Base-by-base conservation (phyloP, 2,888 invertebrate species). In the Aphodius granarius region DNA sequence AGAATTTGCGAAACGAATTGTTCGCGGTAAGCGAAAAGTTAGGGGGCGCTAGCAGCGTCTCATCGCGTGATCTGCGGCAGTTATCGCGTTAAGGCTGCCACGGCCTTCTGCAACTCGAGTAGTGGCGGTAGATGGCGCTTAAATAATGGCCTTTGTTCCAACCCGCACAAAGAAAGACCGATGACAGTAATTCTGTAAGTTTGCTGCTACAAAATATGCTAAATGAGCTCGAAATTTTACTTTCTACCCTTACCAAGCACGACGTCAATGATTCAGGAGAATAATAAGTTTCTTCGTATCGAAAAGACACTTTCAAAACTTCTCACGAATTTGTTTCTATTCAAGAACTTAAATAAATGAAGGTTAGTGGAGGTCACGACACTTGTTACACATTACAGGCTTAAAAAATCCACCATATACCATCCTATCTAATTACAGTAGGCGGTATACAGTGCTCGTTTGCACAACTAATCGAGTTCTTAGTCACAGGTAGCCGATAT, bases 101-200 rank as follows among this genome's bases (percentile, higher is more conserved):
- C 2, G 43, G 3, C 43, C 43, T 1, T 13, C 43, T 43, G 43
- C 43, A 43, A 43, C 43, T 43, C 43, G 43, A 78, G 72, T 75
- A 78, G 77, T 76, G 75, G 75, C 78, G 77, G 76, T 77, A 77
- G 77, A 78, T 78, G 78, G 79, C 77, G 78, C 78, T 79, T 80
- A 78, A 80, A 80, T 80, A 80, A 80, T 79, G 76, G 80, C 79
- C 78, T 80, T 80, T 80, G 80, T 80, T 80, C 79, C 75, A 19
- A 75, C 76, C 72, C 62, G 70, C 63, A 70, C 73, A 78, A 78
- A 77, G 78, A 80, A 78, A 77, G 74, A 72, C 76, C 77, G 78
- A 80, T 80, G 81, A 81, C 81, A 81, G 78, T 78, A 78, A 79
- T 80, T 78, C 78, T 79, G 78, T 81, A 80, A 81, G 77, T 79